phyloP scores from a whole-genome alignment of 2,888 invertebrate species.

The Salpingus planirostris region DNA sequence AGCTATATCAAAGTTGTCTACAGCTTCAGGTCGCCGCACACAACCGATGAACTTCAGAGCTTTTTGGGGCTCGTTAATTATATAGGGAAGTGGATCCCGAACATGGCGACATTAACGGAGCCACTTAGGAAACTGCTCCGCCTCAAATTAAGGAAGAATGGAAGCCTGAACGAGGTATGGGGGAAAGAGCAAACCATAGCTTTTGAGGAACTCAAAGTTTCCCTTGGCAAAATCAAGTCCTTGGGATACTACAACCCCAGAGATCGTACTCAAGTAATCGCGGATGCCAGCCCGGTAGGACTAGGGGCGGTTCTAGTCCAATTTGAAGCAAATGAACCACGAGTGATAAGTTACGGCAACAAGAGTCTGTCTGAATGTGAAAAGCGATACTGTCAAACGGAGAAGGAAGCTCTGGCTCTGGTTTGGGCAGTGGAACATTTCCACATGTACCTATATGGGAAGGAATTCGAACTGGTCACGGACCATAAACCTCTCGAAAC shows the following conservation, averaged over 20 bases:
- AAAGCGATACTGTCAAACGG: constrained; percentile 5
- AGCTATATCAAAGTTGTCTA: constrained; percentile 20
- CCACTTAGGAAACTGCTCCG: constrained; percentile 3
- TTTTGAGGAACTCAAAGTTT: constrained; percentile 6
- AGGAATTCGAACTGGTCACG: constrained; percentile 4
- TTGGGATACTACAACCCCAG: constrained; percentile 9
- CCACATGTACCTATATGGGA: constrained; percentile 6
- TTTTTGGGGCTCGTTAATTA: constrained; percentile 13
- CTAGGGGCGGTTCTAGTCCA: constrained; percentile 8
- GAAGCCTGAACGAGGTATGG: constrained; percentile 40
- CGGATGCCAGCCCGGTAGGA: constrained; percentile 9
- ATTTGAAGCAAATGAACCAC: too few species aligned
- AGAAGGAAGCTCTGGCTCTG: constrained; percentile 6
- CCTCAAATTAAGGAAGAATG: too few species aligned
- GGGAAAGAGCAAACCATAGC: constrained; percentile 6
- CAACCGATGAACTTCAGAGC: constrained; percentile 6
- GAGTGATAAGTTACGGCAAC: constrained; percentile 6
- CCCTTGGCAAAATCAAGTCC: neutral
- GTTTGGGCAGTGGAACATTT: constrained; percentile 8
- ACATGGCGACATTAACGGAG: constrained; percentile 6
- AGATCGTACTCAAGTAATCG: constrained; percentile 5
- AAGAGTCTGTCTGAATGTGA: constrained; percentile 3
- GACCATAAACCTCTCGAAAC: constrained; percentile 5
- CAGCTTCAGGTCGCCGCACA: constrained; percentile 12
- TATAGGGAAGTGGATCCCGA: constrained; percentile 11